Evolutionary conservation across 2,888 invertebrate genomes (phyloP).

Genomic region (Escarpia spicata): DNA sequence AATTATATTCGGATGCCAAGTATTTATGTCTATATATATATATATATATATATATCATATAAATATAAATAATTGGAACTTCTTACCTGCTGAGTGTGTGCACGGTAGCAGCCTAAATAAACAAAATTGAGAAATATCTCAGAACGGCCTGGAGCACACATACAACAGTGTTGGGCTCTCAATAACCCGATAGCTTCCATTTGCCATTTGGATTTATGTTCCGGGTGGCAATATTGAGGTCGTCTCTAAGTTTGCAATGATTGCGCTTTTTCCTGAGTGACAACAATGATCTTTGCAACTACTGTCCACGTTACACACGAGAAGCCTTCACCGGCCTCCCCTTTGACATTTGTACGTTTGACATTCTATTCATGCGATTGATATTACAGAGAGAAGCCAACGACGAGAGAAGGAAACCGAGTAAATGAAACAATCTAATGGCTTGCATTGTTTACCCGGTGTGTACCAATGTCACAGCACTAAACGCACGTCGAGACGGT

Average conservation of each 20-base stretch:
- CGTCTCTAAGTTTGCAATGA: not conserved
- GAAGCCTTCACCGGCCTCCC: not conserved
- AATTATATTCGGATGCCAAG: too few species aligned
- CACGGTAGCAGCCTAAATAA: too few species aligned
- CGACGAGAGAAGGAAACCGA: not conserved
- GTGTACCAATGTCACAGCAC: not conserved
- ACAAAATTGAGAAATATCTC: too few species aligned
- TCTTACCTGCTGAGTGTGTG: too few species aligned
- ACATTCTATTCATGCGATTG: not conserved
- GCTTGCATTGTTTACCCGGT: not conserved
- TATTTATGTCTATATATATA: too few species aligned
- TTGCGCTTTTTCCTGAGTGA: not conserved
- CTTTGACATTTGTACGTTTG: not conserved
- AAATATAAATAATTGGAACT: too few species aligned
- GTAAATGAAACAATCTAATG: not conserved
- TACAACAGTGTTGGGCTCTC: not conserved
- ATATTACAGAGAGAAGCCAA: not conserved
- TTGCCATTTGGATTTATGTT: too few species aligned
- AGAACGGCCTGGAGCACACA: too few species aligned
- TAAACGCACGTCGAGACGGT: not conserved
- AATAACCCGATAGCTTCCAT: too few species aligned
- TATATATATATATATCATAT: too few species aligned
- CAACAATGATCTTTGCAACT: not conserved
- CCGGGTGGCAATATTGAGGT: not conserved
- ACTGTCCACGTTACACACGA: not conserved